A percentile compares a stretch with the other conserved stretches of the same genome.
Evolutionary conservation across 2,888 invertebrate genomes (phyloP).

Genomic region (Microplitis manilae): DNA sequence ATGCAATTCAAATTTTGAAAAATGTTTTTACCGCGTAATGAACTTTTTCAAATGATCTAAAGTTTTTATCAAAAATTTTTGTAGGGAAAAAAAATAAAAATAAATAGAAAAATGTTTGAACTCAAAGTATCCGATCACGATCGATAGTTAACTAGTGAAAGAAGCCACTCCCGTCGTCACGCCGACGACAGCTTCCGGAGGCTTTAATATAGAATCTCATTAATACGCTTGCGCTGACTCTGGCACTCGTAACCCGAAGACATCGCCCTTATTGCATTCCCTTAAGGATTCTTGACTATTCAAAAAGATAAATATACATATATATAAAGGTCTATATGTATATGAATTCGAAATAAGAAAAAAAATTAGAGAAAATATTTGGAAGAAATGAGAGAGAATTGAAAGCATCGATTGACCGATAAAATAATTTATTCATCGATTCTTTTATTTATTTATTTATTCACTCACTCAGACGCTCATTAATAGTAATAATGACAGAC

Average conservation of each 20-base stretch:
- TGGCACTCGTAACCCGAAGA: constrained; percentile 2
- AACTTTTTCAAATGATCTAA: no score
- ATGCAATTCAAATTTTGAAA: no score
- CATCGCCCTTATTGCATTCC: constrained; percentile 27
- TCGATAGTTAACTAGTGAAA: constrained; percentile 17
- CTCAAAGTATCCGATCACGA: constrained; percentile 9
- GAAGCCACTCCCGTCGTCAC: constrained; percentile 7
- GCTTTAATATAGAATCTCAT: constrained; percentile 12
- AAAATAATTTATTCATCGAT: no score
- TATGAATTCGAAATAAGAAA: no score
- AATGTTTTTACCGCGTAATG: no score
- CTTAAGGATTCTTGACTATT: background rate
- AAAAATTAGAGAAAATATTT: no score
- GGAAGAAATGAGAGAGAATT: no score
- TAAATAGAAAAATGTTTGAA: constrained; percentile 8
- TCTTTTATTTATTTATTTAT: background rate
- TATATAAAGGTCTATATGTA: no score
- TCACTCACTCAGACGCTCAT: background rate
- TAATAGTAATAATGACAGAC: constrained; percentile 75
- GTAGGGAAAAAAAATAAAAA: background rate
- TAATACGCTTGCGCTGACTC: constrained; percentile 20
- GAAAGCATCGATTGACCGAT: no score
- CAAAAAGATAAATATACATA: constrained; percentile 1
- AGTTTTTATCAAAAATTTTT: background rate
- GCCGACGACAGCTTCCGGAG: background rate